phyloP scores from a whole-genome alignment of 2,113 vertebrate genomes.

The Aviceda subcristata region DNA sequence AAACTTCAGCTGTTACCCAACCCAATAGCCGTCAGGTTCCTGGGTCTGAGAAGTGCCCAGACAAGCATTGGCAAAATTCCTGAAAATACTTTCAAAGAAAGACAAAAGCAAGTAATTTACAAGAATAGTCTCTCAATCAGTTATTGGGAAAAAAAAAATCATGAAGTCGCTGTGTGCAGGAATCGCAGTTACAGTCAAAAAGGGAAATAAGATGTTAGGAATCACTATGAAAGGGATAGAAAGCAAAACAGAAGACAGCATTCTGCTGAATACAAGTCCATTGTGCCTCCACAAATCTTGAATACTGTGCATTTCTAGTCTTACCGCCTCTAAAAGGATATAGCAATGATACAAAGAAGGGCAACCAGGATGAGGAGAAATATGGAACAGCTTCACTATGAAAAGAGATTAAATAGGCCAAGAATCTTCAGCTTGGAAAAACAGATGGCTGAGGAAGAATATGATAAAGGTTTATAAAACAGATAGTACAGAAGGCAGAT shows the following conservation, averaged over 20 bases:
- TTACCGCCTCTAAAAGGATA: not conserved
- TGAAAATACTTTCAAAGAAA: not conserved
- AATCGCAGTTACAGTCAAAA: not conserved
- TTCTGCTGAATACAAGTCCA: not conserved
- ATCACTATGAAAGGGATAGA: not conserved
- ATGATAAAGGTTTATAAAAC: not conserved
- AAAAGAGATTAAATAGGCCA: constrained; percentile 14
- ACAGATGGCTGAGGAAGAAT: not conserved
- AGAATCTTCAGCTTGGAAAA: not conserved
- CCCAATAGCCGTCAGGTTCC: not conserved
- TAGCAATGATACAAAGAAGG: not conserved
- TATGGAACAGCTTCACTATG: not conserved
- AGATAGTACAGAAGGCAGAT: not conserved
- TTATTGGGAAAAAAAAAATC: not conserved
- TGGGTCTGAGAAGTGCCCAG: not conserved
- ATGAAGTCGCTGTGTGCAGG: not conserved
- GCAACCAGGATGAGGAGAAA: not conserved
- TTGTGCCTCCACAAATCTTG: not conserved
- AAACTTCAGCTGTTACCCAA: not conserved
- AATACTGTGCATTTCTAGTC: not conserved
- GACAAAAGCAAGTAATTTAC: not conserved
- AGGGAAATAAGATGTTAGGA: not conserved
- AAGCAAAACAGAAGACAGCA: not conserved
- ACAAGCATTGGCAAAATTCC: not conserved
- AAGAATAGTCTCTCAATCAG: not conserved